Conservation (phyloP, 2,797 vertebrate genomes). For the Zalophus californianus region DNA sequence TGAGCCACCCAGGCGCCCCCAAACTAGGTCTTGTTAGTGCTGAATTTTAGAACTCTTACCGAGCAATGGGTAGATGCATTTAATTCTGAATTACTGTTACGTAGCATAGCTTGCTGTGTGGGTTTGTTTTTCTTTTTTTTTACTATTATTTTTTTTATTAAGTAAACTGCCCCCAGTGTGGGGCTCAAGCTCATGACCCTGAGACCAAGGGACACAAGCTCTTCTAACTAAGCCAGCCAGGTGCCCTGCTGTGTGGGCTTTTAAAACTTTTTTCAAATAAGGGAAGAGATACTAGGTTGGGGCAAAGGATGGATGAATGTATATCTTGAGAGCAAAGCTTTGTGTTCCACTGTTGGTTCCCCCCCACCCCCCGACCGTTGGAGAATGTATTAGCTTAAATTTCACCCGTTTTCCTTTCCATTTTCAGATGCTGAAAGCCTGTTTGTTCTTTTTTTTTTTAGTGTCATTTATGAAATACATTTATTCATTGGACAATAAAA, state of each 20-base stretch:
- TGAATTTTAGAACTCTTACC: slow-evolving; percentile 48
- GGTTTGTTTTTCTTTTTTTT: background rate
- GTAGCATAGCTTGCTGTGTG: background rate
- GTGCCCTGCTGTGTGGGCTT: background rate
- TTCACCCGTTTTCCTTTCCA: slow-evolving; percentile 26
- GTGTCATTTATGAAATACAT: background rate
- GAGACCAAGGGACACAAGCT: background rate
- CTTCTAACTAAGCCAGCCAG: background rate
- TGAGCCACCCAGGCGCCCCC: no score
- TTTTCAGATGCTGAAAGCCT: slow-evolving; percentile 36
- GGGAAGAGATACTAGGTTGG: background rate
- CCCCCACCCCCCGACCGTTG: background rate
- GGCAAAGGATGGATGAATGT: background rate
- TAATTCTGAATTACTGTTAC: background rate
- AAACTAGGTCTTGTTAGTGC: background rate
- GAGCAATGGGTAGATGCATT: slow-evolving; percentile 8
- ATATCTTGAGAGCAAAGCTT: background rate
- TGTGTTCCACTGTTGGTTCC: background rate
- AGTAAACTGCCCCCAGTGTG: no score
- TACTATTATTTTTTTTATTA: no score
- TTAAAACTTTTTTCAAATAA: slow-evolving; percentile 51
- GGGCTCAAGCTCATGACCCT: background rate
- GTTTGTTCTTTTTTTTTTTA: background rate
- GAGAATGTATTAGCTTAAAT: background rate
- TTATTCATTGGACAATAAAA: background rate